Evolutionary conservation across 2,113 vertebrate species (phyloP), one percentile per base, ranked within the genome.

Genomic region (Paradisaea rubra): DNA sequence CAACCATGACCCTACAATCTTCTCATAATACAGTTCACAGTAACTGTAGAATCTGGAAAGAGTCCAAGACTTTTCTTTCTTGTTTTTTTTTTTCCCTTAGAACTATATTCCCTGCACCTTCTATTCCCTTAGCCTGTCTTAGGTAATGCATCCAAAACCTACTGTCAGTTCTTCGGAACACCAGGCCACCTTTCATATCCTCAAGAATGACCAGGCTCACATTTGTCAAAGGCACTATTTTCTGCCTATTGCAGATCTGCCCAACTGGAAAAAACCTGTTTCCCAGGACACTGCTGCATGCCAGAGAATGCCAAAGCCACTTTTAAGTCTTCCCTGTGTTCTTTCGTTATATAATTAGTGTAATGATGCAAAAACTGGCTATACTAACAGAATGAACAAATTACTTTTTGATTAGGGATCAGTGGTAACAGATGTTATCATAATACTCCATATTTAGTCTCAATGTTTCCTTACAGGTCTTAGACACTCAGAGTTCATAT

Each of bases 1-100:
- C 23, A 33, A 35, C 13, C 16, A 27, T 0, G 0, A 70, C 24
- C 21, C 42, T 59, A 44, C 15, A 44, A 3, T 42, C 47, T n/a
- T 23, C 19, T 24, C 17, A 12, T n/a, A 61, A 63, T 20, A 10
- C 9, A 52, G 16, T n/a, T 89, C 49, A 41, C 10, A 63, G 21
- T 17, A 78, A 11, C 8, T 33, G 3, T 1, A 47, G 4, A 54
- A 68, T 21, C 20, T 37, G 42, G 27, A 81, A 54, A 63, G 30
- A 19, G 3, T 18, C 28, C 18, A 50, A 80, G 41, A 28, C 47
- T 21, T 50, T 16, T 54, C 7, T 16, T 45, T 59, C 39, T 41
- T 25, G 7, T 2, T 47, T 8, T 23, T 59, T 69, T 37, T 5
- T 9, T 8, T 1, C 21, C 14, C 6, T 56, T 59, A 59, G 2